Base-by-base conservation (phyloP, 2,113 vertebrate species). In the Chaetura pelagica region DNA sequence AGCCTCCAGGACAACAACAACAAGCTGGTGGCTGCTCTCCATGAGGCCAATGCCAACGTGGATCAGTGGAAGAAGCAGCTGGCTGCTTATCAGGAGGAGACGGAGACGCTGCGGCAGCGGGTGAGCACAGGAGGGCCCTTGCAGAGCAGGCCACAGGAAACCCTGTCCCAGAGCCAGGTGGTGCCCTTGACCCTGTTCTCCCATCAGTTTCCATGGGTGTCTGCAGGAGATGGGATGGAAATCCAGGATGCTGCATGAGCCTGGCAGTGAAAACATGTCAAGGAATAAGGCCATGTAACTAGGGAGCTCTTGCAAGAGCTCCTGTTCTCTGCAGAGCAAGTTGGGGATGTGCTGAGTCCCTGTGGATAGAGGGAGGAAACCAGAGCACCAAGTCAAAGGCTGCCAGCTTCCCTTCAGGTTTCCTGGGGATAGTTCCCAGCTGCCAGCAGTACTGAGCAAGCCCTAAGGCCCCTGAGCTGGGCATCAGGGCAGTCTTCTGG, bases 31-130 rank as follows among this genome's bases (percentile, higher is more conserved):
- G 98, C 99, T 0, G 99, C 99, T 8, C 95, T 99, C 59, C 98
- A 99, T 2, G 99, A 99, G 85, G 99, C 99, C 64, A 99, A 99
- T 5, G 97, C 99, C 48, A 99, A 98, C 0, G 99, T 99, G 61
- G 98, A 99, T 69, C 99, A 99, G 96, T 99, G 99, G 99, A 99
- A 99, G 97, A 99, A 99, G 94, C 99, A 99, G 98, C 98, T 99
- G 94, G 93, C 96, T 10, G 98, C 98, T 4, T 99, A 99, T 66
- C 99, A 99, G 79, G 98, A 98, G 46, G 99, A 99, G 97, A 99
- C 99, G 0, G 99, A 99, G 10, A 78, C 98, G 10, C 98, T 99
- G 92, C 77, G 99, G 67, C 99, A 99, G 38, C 97, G 99, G 98
- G 99, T 99, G 89, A 97, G 90, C 26, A 2, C n/a, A 1, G 15